Evolutionary conservation across 2,113 vertebrate genomes (phyloP).

Genomic region (Laticauda colubrina): DNA sequence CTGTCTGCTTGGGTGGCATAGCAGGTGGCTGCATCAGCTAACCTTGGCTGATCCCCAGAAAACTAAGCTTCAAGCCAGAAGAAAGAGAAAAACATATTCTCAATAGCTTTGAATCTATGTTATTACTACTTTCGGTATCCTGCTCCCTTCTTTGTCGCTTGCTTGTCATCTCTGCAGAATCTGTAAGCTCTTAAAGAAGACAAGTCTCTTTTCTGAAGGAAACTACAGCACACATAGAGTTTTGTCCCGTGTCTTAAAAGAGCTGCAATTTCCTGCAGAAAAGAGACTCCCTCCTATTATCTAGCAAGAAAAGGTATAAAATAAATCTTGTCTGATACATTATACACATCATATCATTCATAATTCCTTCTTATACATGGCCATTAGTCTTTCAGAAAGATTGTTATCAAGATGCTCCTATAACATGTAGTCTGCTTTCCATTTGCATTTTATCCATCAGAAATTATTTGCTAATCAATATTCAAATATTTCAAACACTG

Average conservation of each 20-base stretch:
- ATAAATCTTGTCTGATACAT: neutral
- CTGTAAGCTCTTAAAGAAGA: neutral
- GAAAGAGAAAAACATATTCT: constrained; percentile 20
- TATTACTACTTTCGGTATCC: neutral
- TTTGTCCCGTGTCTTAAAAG: neutral
- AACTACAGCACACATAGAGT: constrained; percentile 2
- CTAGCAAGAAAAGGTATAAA: neutral
- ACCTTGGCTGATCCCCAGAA: neutral
- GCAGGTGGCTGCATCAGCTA: neutral
- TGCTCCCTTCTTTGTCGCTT: neutral
- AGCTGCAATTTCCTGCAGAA: too few relatives aligned
- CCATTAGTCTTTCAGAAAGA: neutral
- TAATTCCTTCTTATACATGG: neutral
- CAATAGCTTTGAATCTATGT: constrained; percentile 21
- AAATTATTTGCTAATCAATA: neutral
- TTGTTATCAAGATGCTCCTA: neutral
- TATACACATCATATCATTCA: neutral
- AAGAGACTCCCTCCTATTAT: neutral
- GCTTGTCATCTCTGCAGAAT: neutral
- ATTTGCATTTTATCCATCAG: neutral
- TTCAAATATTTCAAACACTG: neutral
- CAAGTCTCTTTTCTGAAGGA: constrained; percentile 31
- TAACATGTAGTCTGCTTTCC: neutral
- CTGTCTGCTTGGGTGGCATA: neutral
- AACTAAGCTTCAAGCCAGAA: neutral